phyloP scores from a whole-genome alignment of 2,113 vertebrate genomes.

The Chamaetylas fuelleborni region DNA sequence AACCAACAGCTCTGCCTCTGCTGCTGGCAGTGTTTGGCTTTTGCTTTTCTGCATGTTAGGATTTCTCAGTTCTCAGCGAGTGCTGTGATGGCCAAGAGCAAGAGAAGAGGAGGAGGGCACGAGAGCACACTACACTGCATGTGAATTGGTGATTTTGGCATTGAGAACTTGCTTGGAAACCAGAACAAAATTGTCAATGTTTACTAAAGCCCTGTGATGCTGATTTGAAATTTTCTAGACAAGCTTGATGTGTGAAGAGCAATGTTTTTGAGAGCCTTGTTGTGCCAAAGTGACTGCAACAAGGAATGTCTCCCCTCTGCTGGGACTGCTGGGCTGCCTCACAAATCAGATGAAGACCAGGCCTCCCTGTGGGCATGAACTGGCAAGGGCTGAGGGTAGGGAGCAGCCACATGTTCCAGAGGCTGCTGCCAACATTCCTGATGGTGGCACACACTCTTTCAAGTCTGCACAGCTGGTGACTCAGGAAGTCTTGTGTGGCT shows the following conservation, averaged over 20 bases:
- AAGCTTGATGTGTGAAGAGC: background rate
- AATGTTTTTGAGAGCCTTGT: background rate
- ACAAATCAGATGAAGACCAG: background rate
- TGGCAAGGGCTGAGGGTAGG: rapidly evolving
- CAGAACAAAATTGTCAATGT: background rate
- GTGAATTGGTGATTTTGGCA: rapidly evolving
- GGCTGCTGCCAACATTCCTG: background rate
- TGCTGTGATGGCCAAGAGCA: background rate
- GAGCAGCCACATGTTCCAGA: background rate
- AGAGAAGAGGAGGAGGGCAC: background rate
- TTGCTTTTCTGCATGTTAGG: background rate
- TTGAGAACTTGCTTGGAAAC: background rate
- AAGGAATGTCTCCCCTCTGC: background rate
- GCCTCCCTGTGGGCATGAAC: background rate
- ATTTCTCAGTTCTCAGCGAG: background rate
- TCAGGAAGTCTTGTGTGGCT: background rate
- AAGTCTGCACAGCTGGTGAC: background rate
- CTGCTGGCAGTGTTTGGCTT: background rate
- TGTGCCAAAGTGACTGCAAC: background rate
- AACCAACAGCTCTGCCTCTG: slow-evolving; percentile 1
- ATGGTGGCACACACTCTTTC: rapidly evolving
- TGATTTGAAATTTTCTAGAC: background rate
- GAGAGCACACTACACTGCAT: rapidly evolving
- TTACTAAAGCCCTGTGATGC: background rate
- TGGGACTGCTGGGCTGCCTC: background rate